Percentiles rank a stretch among this genome's conserved stretches.
Evolutionary conservation across 2,797 vertebrate species (phyloP).

Genomic region (Pteropus rufus): DNA sequence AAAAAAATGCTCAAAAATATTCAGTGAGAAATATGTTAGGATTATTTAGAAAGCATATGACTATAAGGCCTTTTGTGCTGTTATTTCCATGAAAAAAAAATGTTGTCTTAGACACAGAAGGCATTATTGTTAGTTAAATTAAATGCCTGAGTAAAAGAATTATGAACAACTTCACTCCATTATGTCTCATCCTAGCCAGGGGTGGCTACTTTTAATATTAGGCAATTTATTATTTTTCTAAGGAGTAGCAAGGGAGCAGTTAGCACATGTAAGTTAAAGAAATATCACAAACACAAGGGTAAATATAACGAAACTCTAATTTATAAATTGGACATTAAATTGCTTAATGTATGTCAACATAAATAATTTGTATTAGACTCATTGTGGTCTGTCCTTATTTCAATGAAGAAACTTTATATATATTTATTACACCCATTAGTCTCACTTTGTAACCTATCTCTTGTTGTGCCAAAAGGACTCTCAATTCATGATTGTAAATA

Average conservation of each 20-base stretch:
- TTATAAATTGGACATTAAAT: conserved; percentile 64
- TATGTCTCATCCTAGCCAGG: conserved; percentile 68
- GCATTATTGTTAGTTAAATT: conserved; percentile 65
- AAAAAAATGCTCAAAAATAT: conserved; percentile 70
- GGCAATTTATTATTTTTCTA: conserved; percentile 79
- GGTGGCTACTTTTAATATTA: conserved; percentile 76
- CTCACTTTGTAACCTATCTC: conserved; percentile 40
- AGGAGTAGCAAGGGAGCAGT: conserved; percentile 68
- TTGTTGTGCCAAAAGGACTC: background rate
- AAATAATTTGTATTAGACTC: conserved; percentile 54
- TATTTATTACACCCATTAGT: conserved; percentile 42
- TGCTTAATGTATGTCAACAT: conserved; percentile 38
- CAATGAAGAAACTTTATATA: conserved; percentile 32
- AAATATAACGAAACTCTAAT: conserved; percentile 59
- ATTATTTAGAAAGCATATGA: conserved; percentile 28
- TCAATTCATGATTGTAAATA: background rate
- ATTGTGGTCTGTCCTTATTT: conserved; percentile 50
- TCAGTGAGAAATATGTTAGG: conserved; percentile 64
- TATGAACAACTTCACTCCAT: conserved; percentile 51
- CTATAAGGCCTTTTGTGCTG: background rate
- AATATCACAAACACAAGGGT: conserved; percentile 67
- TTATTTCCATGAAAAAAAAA: conserved; percentile 67
- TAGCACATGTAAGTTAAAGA: conserved; percentile 69
- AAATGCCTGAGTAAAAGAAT: conserved; percentile 59
- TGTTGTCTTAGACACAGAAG: conserved; percentile 59